Conservation (phyloP, 2,113 vertebrate genomes). For the Phainopepla nitens region DNA sequence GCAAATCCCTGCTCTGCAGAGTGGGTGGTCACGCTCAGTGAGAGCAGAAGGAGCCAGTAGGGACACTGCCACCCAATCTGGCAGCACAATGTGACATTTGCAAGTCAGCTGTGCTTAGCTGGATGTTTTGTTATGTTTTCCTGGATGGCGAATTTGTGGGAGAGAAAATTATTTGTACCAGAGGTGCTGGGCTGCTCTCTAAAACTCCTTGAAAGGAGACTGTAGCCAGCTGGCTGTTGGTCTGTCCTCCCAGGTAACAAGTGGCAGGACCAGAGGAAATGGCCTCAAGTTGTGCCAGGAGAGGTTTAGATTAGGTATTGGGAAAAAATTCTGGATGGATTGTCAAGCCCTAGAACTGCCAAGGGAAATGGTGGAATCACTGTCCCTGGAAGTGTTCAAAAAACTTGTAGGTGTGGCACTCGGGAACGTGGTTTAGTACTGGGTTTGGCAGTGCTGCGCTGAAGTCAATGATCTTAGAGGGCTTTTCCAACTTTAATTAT, state of each 20-base stretch:
- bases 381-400: neutral
- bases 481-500: neutral
- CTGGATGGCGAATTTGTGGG: neutral
- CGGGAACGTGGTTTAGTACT: neutral
- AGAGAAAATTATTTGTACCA: neutral
- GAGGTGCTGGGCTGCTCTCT: neutral
- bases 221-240: neutral
- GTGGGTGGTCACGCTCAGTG: rapidly evolving
- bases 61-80: neutral
- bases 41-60: neutral
- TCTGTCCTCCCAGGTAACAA: neutral
- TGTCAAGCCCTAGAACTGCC: neutral
- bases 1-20: neutral
- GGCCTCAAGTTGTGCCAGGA: neutral
- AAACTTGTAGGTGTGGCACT: neutral
- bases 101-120: neutral
- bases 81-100: neutral
- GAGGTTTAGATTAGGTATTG: neutral
- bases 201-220: neutral
- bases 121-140: neutral
- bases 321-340: neutral
- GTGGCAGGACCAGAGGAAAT: neutral
- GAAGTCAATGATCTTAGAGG: neutral
- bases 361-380: neutral
- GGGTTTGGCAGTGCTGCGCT: neutral